Evolutionary conservation across 2,888 invertebrate genomes (phyloP), one percentile per base, ranked within the genome.

Genomic region (Drosophila diplacantha): DNA sequence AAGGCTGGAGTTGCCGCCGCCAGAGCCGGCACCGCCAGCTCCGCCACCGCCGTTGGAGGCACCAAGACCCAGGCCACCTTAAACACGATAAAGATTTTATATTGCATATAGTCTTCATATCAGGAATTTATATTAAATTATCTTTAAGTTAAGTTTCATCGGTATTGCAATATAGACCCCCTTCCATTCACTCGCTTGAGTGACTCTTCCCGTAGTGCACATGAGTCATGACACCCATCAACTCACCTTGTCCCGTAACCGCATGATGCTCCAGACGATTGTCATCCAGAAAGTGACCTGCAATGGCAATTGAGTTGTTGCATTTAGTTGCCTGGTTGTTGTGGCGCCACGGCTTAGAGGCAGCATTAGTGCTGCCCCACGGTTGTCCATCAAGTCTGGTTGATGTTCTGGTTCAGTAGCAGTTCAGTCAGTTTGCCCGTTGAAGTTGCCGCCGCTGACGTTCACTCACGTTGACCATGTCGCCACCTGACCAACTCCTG

Each of bases 201-300:
- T 44, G 35, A 32, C 3, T 57, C 24, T 44, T 39, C 37, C 24
- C 44, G 29, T 18, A 54, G 74, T 80, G 88, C 86, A 69, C 89
- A 83, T 63, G 71, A 79, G 61, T 56, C 35, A 22, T 31, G 50
- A 14, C 56, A 54, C 32, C 83, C 65, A 49, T 51, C 57, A 64
- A 75, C 82, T 84, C 82, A 77, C 87, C 85, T 77, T 87, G 86
- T 69, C 86, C 87, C 31, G 83, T 81, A 31, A 83, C 83, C 39
- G 85, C 81, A 79, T 89, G 89, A 82, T 88, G 89, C 69, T 88
- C 88, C 74, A 89, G 77, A 47, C 88, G 87, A 72, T 87, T 88
- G 77, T 89, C 89, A 72, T 89, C 89, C 62, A 89, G 83, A 73
- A 88, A 85, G 75, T 89, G 89, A 75, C 88, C 89, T 89, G 81